A percentile compares a stretch with the other conserved stretches of the same genome.
These are phyloP conservation scores for Sebastiscus tertius DNA, from an alignment of 2,797 vertebrate genomes.

Conservation along the genomic window DNA sequence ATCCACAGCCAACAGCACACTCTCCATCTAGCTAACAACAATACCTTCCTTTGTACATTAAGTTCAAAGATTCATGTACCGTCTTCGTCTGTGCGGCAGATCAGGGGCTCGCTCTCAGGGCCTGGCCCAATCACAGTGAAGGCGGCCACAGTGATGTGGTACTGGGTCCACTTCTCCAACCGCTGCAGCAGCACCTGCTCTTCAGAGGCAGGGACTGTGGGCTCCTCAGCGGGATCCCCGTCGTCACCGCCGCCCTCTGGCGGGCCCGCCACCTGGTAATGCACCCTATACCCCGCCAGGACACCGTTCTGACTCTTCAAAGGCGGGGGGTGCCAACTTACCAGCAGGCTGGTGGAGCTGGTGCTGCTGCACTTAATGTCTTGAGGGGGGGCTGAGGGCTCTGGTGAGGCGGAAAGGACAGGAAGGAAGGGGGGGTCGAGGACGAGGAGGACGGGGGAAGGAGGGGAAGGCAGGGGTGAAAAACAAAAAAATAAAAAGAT, in stretches of 20 bases:
- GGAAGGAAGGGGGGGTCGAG: conserved; percentile 66
- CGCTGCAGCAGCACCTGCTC: conserved; percentile 90
- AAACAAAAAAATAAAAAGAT: conserved; percentile 93
- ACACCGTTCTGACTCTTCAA: conserved; percentile 92
- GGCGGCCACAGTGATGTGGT: conserved; percentile 91
- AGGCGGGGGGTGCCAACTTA: conserved; percentile 98
- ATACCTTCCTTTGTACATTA: neutral
- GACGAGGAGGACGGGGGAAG: conserved; percentile 70
- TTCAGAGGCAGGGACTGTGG: conserved; percentile 84
- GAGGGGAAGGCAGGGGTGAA: conserved; percentile 75
- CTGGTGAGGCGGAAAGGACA: conserved; percentile 86
- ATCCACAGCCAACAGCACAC: neutral
- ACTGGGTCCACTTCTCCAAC: conserved; percentile 97
- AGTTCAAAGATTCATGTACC: conserved; percentile 78
- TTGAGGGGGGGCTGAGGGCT: conserved; percentile 99
- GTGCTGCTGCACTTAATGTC: conserved; percentile 96
- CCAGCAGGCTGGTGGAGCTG: conserved; percentile 97
- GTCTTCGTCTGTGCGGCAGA: conserved; percentile 95
- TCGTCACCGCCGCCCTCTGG: conserved; percentile 80
- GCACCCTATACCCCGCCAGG: conserved; percentile 94
- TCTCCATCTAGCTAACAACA: neutral
- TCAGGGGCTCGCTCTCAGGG: conserved; percentile 91
- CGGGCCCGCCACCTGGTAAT: conserved; percentile 89
- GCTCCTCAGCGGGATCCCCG: conserved; percentile 85
- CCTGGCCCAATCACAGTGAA: conserved; percentile 91